Base-by-base conservation (phyloP, 2,113 vertebrate genomes). In the Murina feae region DNA sequence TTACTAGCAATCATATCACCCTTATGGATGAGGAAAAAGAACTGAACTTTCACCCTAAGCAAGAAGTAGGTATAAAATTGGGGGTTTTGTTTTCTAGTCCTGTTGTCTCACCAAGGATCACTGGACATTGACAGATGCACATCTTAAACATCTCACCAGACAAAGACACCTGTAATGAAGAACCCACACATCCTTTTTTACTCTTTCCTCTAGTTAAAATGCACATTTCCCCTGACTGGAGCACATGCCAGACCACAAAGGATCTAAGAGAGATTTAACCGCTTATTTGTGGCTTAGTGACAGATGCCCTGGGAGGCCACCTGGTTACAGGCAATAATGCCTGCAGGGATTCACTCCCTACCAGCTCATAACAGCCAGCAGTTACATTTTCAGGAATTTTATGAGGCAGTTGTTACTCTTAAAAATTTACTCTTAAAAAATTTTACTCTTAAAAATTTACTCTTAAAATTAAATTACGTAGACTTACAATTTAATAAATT, bases 211-310 rank as follows among this genome's bases (percentile, higher is more conserved):
- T 68, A 18, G 44, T 53, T 42, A 53, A 42, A 42, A 32, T 9
- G 9, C 21, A 72, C 69, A 21, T 66, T 76, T 86, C 30, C 91
- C 71, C 6, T 78, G 63, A 49, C 4, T 58, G 47, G 63, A 82
- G 55, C 37, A 37, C 71, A 84, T 53, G 53, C 63, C 83, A 93
- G 58, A 75, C 63, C n/a, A 21, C 37, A 82, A 82, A n/a, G 89
- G 44, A 66, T 90, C 74, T 51, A 39, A 71, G 51, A 86, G 68
- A 81, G 68, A 60, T 42, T 76, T 82, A 18, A 16, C 2, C 72
- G 66, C 76, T 87, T 42, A 39, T 53, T 58, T 11, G 35, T 63
- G 55, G 53, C 63, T 79, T n/a, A 71, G 75, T 2, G 39, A 72
- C 44, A 37, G 51, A 37, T 14, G 14, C 39, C 58, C 47, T 72